Percentiles rank a stretch among this genome's conserved stretches.
These are phyloP conservation scores for Cranoglanis bouderius DNA, from an alignment of 2,113 vertebrate genomes.

Conservation along the genomic window DNA sequence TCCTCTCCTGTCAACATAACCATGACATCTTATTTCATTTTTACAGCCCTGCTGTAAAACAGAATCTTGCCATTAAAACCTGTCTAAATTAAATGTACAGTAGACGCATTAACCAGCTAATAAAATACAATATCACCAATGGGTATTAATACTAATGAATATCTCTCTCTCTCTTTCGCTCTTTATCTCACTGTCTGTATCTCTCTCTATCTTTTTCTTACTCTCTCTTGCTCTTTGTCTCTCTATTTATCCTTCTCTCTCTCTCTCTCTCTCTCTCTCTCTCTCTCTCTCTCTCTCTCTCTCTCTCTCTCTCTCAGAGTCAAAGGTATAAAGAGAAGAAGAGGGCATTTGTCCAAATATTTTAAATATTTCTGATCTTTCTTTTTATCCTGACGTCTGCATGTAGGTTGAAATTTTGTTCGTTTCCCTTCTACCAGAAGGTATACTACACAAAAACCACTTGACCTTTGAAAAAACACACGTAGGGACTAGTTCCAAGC, in stretches of 20 bases:
- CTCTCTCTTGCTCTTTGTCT: not conserved
- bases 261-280: slow-evolving; percentile 4
- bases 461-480: not conserved
- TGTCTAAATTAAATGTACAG: not conserved
- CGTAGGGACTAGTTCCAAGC: not conserved
- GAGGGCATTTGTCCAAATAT: not conserved
- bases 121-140: not conserved
- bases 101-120: slow-evolving; percentile 15
- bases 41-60: slow-evolving; percentile 27
- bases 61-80: not conserved
- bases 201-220: slow-evolving; percentile 6
- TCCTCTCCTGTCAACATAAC: not conserved
- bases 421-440: not conserved
- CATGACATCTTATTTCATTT: slow-evolving; percentile 13
- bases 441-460: not conserved
- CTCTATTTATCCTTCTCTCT: not conserved
- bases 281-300: not conserved
- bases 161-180: slow-evolving; percentile 13
- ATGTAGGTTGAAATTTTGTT: not conserved
- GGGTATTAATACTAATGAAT: not conserved
- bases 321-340: not conserved
- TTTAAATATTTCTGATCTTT: not conserved
- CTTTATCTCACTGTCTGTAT: slow-evolving; percentile 13
- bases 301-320: not conserved
- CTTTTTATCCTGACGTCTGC: not conserved